These are phyloP conservation scores for Hydrolagus affinis DNA, from an alignment of 2,113 vertebrate genomes.

Conservation along the genomic window DNA sequence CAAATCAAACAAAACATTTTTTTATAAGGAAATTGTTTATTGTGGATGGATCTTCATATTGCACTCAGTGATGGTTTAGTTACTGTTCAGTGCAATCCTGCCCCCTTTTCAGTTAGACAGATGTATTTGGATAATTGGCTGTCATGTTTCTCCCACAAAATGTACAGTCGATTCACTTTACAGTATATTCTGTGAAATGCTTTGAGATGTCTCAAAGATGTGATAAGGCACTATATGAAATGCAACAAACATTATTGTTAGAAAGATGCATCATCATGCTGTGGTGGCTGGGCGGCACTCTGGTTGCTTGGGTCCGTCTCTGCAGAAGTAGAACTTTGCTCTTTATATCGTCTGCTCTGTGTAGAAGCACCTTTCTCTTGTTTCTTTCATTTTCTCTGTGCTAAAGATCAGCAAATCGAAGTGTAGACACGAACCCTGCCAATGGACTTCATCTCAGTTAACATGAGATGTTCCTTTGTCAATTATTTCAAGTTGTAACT, in stretches of 20 bases:
- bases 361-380: background rate
- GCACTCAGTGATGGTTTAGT: background rate
- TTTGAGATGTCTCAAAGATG: no score
- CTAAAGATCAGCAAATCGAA: background rate
- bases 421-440: background rate
- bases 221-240: no score
- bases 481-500: background rate
- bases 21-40: background rate
- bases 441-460: no score
- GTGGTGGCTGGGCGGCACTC: slow-evolving; percentile 36
- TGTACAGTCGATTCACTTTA: no score
- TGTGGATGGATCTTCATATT: background rate
- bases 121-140: background rate
- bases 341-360: background rate
- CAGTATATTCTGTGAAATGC: no score
- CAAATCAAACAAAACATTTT: slow-evolving; percentile 2
- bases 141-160: no score
- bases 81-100: slow-evolving; percentile 16
- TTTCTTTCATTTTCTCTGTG: background rate
- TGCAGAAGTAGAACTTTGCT: slow-evolving; percentile 27
- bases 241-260: background rate
- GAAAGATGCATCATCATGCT: slow-evolving; percentile 44
- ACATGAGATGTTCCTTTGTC: background rate
- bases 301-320: slow-evolving; percentile 38
- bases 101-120: background rate